Base-by-base conservation (phyloP, 2,888 invertebrate genomes). In the Serripes groenlandicus region DNA sequence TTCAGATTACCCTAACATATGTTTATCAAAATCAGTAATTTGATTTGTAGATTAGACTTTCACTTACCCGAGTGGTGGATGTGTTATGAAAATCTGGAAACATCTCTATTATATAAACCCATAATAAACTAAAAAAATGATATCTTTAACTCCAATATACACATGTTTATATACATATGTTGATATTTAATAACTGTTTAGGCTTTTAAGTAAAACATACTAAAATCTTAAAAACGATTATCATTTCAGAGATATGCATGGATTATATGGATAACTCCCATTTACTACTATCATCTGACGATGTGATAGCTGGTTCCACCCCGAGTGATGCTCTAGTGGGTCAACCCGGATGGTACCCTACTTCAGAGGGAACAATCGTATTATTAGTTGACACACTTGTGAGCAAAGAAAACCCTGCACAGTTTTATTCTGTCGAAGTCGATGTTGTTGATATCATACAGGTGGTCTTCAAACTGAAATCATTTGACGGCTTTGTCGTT, bases 201-300 rank as follows among this genome's bases (percentile, higher is more conserved):
- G n/a, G n/a, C n/a, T n/a, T n/a, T n/a, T n/a, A n/a, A n/a, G n/a
- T n/a, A n/a, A n/a, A n/a, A n/a, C n/a, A n/a, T n/a, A n/a, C n/a
- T n/a, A n/a, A n/a, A n/a, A n/a, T n/a, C n/a, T n/a, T n/a, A n/a
- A n/a, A n/a, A n/a, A n/a, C n/a, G n/a, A n/a, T n/a, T n/a, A n/a
- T n/a, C 32, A 30, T 35, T 75, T 18, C 28, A 76, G 76, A 76
- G 35, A 70, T 49, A 15, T 76, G 76, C 18, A 76, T 76, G 76
- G 76, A 76, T 32, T 60, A 69, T n/a, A 21, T 76, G 30, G 34
- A 68, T 21, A 69, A 69, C 35, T 34, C 32, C 2, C 76, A 76
- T 28, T 49, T 76, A 5, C 18, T 35, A 3, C 23, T 76, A 37
- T 56, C 76, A 23, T 76, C 76, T 3, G 69, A 58, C 28, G 60